These are phyloP conservation scores for Perodicticus potto DNA, from an alignment of 2,797 vertebrate species.

Conservation along the genomic window DNA sequence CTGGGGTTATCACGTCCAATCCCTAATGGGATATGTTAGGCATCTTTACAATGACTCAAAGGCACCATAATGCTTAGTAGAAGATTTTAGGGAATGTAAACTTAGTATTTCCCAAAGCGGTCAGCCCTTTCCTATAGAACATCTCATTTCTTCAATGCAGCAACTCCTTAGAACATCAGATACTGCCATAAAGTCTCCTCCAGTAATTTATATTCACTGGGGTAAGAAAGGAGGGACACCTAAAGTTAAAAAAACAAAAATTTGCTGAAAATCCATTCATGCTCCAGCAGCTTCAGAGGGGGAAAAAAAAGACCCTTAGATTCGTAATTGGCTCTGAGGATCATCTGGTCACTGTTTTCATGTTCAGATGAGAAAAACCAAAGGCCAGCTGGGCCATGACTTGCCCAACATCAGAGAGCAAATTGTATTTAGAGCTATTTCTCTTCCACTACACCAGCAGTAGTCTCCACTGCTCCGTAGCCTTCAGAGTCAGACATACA, in stretches of 20 bases:
- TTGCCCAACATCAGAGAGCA: neutral
- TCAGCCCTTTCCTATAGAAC: neutral
- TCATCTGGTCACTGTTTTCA: neutral
- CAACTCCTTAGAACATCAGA: neutral
- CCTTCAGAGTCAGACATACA: neutral
- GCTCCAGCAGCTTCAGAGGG: neutral
- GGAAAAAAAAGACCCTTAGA: neutral
- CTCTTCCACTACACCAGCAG: neutral
- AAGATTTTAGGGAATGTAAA: neutral
- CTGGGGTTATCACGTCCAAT: neutral
- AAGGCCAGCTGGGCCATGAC: neutral
- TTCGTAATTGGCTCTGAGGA: neutral
- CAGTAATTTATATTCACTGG: neutral
- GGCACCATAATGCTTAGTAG: neutral
- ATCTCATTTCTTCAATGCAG: neutral
- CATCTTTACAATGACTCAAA: slow-evolving; percentile 24
- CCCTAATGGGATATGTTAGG: neutral
- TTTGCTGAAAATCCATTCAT: neutral
- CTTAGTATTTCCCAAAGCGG: neutral
- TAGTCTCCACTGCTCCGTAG: neutral
- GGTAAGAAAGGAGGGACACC: neutral
- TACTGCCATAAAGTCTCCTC: neutral
- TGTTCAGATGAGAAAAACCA: neutral
- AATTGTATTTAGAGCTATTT: neutral
- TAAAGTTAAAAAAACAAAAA: neutral